phyloP scores from a whole-genome alignment of 92 coral and sea anemone genomes.

The Parazoanthus swiftii region DNA sequence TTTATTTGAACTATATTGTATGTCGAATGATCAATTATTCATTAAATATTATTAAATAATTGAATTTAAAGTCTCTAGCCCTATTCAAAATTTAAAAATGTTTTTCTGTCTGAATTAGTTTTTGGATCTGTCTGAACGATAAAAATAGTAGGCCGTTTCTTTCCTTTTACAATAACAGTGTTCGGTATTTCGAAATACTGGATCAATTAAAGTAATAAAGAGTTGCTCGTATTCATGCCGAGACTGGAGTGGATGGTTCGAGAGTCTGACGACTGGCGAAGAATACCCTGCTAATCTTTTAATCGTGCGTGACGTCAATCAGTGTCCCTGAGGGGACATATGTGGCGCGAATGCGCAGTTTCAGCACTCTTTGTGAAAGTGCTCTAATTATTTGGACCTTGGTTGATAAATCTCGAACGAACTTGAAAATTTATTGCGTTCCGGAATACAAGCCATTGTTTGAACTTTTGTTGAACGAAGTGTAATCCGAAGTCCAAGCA shows the following conservation, averaged over 20 bases:
- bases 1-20: too few species aligned
- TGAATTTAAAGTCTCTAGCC: neutral
- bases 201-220: too few species aligned
- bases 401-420: neutral
- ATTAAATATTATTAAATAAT: too few species aligned
- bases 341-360: neutral
- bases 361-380: conserved; percentile 29
- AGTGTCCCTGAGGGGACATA: neutral
- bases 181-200: too few species aligned
- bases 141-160: too few species aligned
- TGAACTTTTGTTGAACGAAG: neutral
- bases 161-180: neutral
- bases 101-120: neutral
- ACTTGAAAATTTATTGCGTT: neutral
- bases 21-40: neutral
- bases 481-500: neutral
- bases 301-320: conserved; percentile 15
- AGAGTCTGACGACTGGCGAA: conserved; percentile 6
- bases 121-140: neutral
- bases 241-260: neutral
- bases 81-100: neutral
- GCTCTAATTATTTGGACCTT: neutral
- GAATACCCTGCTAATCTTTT: conserved; percentile 11
- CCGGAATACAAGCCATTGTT: neutral
- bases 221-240: neutral